These are phyloP conservation scores for Trichomalopsis sarcophagae DNA, from an alignment of 1,140 invertebrate species.

Conservation along the genomic window DNA sequence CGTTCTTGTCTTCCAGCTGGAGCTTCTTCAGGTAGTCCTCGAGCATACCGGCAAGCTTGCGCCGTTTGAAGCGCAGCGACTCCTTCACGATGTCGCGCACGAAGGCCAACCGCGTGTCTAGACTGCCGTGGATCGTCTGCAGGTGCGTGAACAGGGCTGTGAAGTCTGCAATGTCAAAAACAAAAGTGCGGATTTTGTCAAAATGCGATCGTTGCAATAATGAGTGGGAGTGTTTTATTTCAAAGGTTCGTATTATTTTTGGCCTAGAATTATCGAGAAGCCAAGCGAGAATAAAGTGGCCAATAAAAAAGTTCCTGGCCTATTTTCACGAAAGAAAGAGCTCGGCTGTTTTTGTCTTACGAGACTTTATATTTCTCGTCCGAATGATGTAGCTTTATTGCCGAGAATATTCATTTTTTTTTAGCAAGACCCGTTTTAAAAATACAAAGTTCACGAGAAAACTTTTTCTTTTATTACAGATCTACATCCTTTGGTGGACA, in stretches of 20 bases:
- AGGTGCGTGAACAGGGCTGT: slow-evolving; percentile 82
- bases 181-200: not conserved
- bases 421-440: not conserved
- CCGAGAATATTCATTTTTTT: not conserved
- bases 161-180: slow-evolving; percentile 79
- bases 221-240: not conserved
- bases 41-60: slow-evolving; percentile 79
- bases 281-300: not conserved
- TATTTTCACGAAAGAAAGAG: not conserved
- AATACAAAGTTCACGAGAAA: not conserved
- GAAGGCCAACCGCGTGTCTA: slow-evolving; percentile 81
- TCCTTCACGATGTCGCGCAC: slow-evolving; percentile 86
- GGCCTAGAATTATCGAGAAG: not conserved
- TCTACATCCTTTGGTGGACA: not conserved
- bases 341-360: not conserved
- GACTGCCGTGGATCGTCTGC: slow-evolving; percentile 82
- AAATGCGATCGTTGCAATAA: not conserved
- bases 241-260: not conserved
- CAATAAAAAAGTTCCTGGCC: slow-evolving; percentile 3
- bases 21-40: slow-evolving; percentile 73
- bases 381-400: no score
- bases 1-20: slow-evolving; percentile 68
- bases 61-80: slow-evolving; percentile 87
- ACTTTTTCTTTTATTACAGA: not conserved
- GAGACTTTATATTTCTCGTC: not conserved